Evolutionary conservation across 2,797 vertebrate species (phyloP).

Genomic region (Schizothorax lantsangensis): DNA sequence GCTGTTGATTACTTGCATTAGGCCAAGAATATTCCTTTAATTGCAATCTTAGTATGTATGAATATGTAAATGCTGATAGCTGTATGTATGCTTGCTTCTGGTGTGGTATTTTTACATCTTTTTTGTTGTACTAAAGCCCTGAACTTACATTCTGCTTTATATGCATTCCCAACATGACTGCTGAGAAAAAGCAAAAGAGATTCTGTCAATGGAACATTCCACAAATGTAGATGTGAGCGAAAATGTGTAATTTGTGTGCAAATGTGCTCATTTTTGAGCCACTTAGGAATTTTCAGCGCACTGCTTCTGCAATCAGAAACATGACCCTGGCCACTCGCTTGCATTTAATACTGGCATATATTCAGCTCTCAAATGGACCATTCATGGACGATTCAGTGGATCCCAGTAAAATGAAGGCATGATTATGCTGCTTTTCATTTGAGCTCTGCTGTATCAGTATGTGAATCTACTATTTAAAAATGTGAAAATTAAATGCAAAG

Average conservation of each 20-base stretch:
- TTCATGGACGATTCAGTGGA: constrained; percentile 53
- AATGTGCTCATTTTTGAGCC: constrained; percentile 71
- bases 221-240: constrained; percentile 59
- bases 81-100: constrained; percentile 46
- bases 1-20: background rate
- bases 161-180: background rate
- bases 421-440: constrained; percentile 12
- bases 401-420: background rate
- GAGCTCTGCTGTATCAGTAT: constrained; percentile 15
- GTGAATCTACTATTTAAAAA: constrained; percentile 24
- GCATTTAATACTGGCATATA: constrained; percentile 62
- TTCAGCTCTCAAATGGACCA: constrained; percentile 56
- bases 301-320: constrained; percentile 54
- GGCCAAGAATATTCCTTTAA: constrained; percentile 5
- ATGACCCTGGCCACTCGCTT: constrained; percentile 59
- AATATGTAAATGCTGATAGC: constrained; percentile 53
- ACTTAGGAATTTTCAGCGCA: constrained; percentile 65
- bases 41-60: constrained; percentile 55
- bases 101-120: constrained; percentile 38
- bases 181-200: constrained; percentile 31
- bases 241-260: constrained; percentile 63
- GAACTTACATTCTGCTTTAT: constrained; percentile 10
- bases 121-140: constrained; percentile 44
- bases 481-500: constrained; percentile 18
- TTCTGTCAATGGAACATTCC: constrained; percentile 60